Conservation (phyloP, 2,797 vertebrate genomes). For the Pseudochaenichthys georgianus region DNA sequence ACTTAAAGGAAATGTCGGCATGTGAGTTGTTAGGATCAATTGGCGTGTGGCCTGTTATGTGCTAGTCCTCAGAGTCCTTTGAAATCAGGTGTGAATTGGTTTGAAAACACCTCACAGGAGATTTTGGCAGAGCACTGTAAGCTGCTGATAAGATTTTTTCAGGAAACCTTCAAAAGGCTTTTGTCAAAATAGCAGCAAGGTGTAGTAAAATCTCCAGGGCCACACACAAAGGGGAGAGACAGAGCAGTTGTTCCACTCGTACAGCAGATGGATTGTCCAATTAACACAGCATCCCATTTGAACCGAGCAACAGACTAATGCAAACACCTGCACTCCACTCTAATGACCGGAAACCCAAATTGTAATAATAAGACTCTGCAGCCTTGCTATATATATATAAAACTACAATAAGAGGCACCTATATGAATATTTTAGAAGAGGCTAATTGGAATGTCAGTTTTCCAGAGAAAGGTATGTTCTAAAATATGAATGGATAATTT, state of each 20-base stretch:
- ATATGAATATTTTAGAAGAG: background rate
- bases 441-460: background rate
- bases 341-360: slow-evolving; percentile 5
- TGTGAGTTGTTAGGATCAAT: slow-evolving; percentile 12
- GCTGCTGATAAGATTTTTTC: slow-evolving; percentile 10
- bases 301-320: background rate
- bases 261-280: slow-evolving; percentile 3
- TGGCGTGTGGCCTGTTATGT: slow-evolving; percentile 3
- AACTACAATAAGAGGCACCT: background rate
- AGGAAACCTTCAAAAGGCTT: background rate
- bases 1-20: background rate
- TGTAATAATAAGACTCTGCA: background rate
- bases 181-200: slow-evolving; percentile 11
- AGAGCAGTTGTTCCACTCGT: background rate
- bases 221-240: background rate
- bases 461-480: too few relatives aligned
- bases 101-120: slow-evolving; percentile 7
- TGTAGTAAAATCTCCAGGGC: background rate
- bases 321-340: background rate
- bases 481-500: too few relatives aligned
- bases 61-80: slow-evolving; percentile 17
- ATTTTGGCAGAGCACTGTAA: slow-evolving; percentile 1
- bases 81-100: slow-evolving; percentile 17
- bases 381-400: background rate
- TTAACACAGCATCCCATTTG: background rate